Percentiles rank a stretch among this genome's conserved stretches.
Conservation (phyloP, 2,888 invertebrate genomes). For the Eupithecia insigniata region DNA sequence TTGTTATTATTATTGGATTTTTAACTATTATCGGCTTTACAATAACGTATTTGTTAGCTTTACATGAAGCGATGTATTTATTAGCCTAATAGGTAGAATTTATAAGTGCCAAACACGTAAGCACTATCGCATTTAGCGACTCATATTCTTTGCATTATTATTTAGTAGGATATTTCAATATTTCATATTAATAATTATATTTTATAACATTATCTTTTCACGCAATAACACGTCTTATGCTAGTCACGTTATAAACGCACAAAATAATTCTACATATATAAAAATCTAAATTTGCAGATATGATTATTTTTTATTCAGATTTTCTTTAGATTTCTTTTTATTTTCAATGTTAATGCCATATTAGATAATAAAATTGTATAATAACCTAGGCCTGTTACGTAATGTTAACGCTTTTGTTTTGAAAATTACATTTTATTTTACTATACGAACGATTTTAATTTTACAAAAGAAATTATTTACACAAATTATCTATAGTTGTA, state of each 20-base stretch:
- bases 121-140: slow-evolving; percentile 79
- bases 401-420: slow-evolving; percentile 73
- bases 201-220: slow-evolving; percentile 64
- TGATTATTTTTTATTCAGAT: slow-evolving; percentile 52
- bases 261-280: slow-evolving; percentile 70
- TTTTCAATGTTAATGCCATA: slow-evolving; percentile 79
- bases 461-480: slow-evolving; percentile 51
- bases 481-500: slow-evolving; percentile 67
- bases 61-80: slow-evolving; percentile 71
- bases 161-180: slow-evolving; percentile 57
- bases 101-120: slow-evolving; percentile 80
- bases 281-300: slow-evolving; percentile 54
- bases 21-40: slow-evolving; percentile 35
- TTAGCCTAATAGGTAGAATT: slow-evolving; percentile 76
- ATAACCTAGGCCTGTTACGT: slow-evolving; percentile 72
- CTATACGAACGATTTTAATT: slow-evolving; percentile 42
- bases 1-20: slow-evolving; percentile 58
- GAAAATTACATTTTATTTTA: slow-evolving; percentile 74
- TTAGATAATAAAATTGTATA: slow-evolving; percentile 77
- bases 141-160: slow-evolving; percentile 68
- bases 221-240: slow-evolving; percentile 83
- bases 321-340: slow-evolving; percentile 47
- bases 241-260: slow-evolving; percentile 82
- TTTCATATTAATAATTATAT: slow-evolving; percentile 43
- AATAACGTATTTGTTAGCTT: slow-evolving; percentile 71